Evolutionary conservation across 2,797 vertebrate genomes (phyloP), one percentile per base, ranked within the genome.

Genomic region (Coilia nasus): DNA sequence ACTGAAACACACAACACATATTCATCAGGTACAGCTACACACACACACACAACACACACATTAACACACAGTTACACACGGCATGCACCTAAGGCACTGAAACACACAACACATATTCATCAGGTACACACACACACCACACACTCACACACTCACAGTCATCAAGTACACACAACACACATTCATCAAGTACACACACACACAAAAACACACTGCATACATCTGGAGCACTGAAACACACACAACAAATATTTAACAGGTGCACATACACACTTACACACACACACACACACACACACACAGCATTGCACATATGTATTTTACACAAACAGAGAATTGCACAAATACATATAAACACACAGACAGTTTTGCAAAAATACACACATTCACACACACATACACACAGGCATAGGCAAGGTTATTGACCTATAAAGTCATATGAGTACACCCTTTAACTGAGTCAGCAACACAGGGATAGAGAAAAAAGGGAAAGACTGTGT

Each of bases 331-430:
- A 47, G n/a, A n/a, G n/a, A n/a, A n/a, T n/a, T n/a, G n/a, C 46
- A 47, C 46, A 47, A 47, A 47, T 10, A 47, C 46, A 47, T 10
- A 47, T 4, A 47, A 3, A 47, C 46, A 47, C 46, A 4, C 46
- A 4, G 3, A 47, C 46, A 47, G 3, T 47, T 4, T 47, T 47
- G 10, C 46, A 64, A 2, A 6, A 15, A 82, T 46, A 57, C 57
- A 62, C 54, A 60, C 56, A 62, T 25, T 9, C 82, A 62, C 25
- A 21, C 56, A 62, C 82, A 12, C 57, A 83, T 50, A 62, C 82
- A 41, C 82, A 62, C 82, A 83, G 23, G 35, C 82, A 35, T 23
- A 35, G 25, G 12, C n/a, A 83, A n/a, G 6, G 21, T 44, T 31
- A 19, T 15, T 80, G 14, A 41, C 35, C 35, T 5, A 41, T 41